A percentile compares a stretch with the other conserved stretches of the same genome.
These are phyloP conservation scores for Meteorus cinctellus DNA, from an alignment of 2,888 invertebrate genomes.

Conservation along the genomic window DNA sequence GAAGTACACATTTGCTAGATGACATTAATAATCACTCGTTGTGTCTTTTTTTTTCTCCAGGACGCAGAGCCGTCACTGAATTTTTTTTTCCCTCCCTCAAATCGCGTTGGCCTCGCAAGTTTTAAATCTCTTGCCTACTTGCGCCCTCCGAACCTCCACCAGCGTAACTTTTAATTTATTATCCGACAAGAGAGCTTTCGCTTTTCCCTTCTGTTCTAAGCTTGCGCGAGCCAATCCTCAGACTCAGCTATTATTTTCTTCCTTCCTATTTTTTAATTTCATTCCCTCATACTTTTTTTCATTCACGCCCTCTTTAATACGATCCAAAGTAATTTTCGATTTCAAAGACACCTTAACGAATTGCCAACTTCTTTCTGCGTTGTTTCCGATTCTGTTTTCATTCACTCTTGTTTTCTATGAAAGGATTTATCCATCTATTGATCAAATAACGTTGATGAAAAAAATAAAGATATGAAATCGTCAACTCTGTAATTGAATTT, in stretches of 20 bases:
- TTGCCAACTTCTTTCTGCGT: background rate
- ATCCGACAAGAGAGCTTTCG: conserved; percentile 8
- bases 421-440: too few relatives aligned
- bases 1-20: background rate
- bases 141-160: background rate
- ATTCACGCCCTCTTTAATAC: background rate
- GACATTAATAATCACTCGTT: background rate
- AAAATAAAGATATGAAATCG: background rate
- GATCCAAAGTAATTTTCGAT: conserved; percentile 18
- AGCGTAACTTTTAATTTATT: conserved; percentile 21
- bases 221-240: background rate
- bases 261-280: background rate
- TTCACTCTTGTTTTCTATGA: background rate
- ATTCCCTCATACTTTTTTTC: background rate
- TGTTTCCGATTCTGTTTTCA: conserved; percentile 1
- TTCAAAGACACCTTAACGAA: conserved; percentile 15
- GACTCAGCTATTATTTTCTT: background rate
- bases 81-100: background rate
- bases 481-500: too few relatives aligned
- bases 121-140: conserved; percentile 2
- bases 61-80: too few relatives aligned
- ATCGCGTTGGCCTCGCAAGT: conserved; percentile 9
- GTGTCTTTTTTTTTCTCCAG: background rate
- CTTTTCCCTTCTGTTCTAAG: background rate
- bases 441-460: background rate